A percentile compares a stretch with the other conserved stretches of the same genome.
phyloP scores from a whole-genome alignment of 2,888 invertebrate genomes.

The Dusona sp. region DNA sequence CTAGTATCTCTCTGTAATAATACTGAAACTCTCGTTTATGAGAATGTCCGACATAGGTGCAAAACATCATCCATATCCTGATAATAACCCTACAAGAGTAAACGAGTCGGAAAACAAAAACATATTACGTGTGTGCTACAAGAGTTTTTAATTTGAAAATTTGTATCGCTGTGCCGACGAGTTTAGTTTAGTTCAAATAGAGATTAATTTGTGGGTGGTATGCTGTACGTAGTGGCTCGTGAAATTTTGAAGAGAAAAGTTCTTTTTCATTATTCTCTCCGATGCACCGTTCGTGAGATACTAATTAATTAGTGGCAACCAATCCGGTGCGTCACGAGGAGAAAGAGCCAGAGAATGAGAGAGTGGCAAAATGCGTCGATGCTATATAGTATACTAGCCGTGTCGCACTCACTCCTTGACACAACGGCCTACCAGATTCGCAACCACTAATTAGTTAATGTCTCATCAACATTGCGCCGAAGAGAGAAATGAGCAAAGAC shows the following conservation, averaged over 20 bases:
- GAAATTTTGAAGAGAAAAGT: slow-evolving; percentile 8
- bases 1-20: neutral
- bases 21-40: neutral
- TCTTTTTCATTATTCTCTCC: neutral
- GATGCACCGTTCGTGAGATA: slow-evolving; percentile 6
- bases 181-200: neutral
- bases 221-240: neutral
- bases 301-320: slow-evolving; percentile 3
- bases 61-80: neutral
- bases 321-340: neutral
- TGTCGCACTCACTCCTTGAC: neutral
- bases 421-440: slow-evolving; percentile 11
- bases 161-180: neutral
- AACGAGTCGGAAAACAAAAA: neutral
- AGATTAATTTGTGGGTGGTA: neutral
- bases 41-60: neutral
- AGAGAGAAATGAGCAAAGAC: neutral
- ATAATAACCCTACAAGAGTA: neutral
- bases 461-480: slow-evolving; percentile 3
- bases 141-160: neutral
- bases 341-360: neutral
- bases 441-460: slow-evolving; percentile 18
- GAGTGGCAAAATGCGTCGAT: neutral
- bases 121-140: neutral
- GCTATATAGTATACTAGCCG: neutral